Evolutionary conservation across 1,140 invertebrate species (phyloP).

Genomic region (Trichogramma pretiosum): DNA sequence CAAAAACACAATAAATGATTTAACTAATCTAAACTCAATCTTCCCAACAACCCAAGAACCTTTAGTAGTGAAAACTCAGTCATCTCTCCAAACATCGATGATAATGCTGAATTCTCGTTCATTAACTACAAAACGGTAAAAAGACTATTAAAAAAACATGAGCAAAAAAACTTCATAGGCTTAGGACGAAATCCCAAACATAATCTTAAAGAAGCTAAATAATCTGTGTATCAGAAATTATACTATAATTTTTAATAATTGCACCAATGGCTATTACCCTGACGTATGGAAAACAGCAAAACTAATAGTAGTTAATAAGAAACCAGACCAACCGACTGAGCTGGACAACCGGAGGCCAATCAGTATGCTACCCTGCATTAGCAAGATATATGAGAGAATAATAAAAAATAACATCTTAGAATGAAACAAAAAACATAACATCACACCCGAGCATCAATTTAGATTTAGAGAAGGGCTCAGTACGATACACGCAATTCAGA

Average conservation of each 20-base stretch:
- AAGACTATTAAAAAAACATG: too few relatives aligned
- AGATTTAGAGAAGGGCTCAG: conserved; percentile 15
- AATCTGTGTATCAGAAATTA: neutral
- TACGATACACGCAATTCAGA: conserved; percentile 14
- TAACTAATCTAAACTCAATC: too few relatives aligned
- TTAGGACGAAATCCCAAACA: conserved; percentile 15
- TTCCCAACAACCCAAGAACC: too few relatives aligned
- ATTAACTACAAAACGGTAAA: too few relatives aligned
- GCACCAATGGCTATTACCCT: conserved; percentile 11
- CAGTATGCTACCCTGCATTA: conserved; percentile 29
- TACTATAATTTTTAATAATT: conserved; percentile 15
- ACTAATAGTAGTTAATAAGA: conserved; percentile 17
- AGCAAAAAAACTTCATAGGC: conserved; percentile 17
- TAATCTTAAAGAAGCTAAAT: conserved; percentile 14
- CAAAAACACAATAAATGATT: too few relatives aligned
- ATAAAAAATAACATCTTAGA: neutral
- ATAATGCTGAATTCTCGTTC: too few relatives aligned
- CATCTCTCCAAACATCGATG: too few relatives aligned
- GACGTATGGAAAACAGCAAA: conserved; percentile 19
- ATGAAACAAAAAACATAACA: conserved; percentile 13
- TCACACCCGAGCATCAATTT: conserved; percentile 20
- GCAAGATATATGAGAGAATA: conserved; percentile 17
- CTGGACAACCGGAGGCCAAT: conserved; percentile 24
- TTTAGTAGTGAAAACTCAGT: too few relatives aligned
- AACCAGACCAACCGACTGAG: conserved; percentile 2